Conservation (phyloP, 2,888 invertebrate species). For the Drosophila cognata region DNA sequence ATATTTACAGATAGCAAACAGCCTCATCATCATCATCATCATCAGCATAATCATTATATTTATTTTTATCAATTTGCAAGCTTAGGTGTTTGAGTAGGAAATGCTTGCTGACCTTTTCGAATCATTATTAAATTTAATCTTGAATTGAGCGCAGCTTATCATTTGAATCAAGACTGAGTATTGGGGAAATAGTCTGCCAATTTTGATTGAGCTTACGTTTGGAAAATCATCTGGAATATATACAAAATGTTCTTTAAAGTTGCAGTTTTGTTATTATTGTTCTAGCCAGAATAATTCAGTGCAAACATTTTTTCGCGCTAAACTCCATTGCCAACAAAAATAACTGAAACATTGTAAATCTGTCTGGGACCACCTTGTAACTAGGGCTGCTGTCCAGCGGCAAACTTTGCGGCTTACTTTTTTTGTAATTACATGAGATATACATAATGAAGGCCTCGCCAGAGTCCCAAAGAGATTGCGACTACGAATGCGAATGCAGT, state of each 20-base stretch:
- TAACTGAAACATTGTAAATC: background rate
- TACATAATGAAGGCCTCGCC: conserved; percentile 71
- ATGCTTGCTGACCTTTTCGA: conserved; percentile 25
- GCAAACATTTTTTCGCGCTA: background rate
- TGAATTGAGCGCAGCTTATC: conserved; percentile 34
- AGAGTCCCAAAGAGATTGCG: conserved; percentile 48
- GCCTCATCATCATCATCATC: conserved; percentile 33
- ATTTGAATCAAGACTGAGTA: background rate
- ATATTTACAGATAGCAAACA: conserved; percentile 36
- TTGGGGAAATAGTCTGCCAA: background rate
- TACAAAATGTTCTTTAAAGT: background rate
- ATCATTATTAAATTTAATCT: conserved; percentile 58
- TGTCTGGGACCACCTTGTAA: conserved; percentile 65
- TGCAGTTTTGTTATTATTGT: background rate
- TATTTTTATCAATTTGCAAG: conserved; percentile 24
- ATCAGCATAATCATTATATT: conserved; percentile 11
- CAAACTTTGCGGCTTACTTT: conserved; percentile 13
- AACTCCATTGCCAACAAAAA: background rate
- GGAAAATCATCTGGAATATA: background rate
- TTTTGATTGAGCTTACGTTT: background rate
- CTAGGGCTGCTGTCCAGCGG: conserved; percentile 24
- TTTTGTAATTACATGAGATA: conserved; percentile 77
- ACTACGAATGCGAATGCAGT: conserved; percentile 49
- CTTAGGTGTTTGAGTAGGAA: conserved; percentile 15
- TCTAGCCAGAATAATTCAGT: background rate